Percentiles rank a stretch among this genome's conserved stretches.
phyloP scores from a whole-genome alignment of 2,113 vertebrate species.

The Motacilla alba region DNA sequence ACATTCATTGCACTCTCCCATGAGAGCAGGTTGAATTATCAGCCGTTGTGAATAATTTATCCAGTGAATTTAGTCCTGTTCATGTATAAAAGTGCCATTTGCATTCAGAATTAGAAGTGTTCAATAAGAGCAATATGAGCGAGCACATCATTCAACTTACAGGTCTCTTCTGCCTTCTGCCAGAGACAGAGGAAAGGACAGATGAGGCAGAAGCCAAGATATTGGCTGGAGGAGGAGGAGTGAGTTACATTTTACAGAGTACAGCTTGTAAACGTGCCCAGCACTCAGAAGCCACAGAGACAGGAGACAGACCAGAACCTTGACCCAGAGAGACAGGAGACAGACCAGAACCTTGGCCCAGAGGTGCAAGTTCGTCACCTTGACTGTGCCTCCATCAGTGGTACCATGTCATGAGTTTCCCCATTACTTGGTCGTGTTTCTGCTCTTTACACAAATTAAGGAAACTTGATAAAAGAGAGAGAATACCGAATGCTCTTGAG shows the following conservation, averaged over 20 bases:
- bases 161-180: not conserved
- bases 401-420: not conserved
- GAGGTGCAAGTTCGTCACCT: not conserved
- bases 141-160: not conserved
- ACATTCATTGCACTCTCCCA: constrained; percentile 36
- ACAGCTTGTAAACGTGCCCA: not conserved
- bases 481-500: not conserved
- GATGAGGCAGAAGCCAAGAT: not conserved
- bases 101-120: not conserved
- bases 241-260: not conserved
- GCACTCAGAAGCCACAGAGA: not conserved
- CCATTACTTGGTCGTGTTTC: not conserved
- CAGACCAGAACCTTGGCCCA: not conserved
- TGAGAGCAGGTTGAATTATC: constrained; percentile 31
- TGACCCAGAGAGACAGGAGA: not conserved
- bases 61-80: constrained; percentile 45
- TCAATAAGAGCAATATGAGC: not conserved
- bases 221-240: not conserved
- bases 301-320: not conserved
- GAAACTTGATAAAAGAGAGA: not conserved
- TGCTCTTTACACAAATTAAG: not conserved
- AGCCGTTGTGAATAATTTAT: constrained; percentile 65
- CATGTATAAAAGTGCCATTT: constrained; percentile 24
- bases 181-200: not conserved
- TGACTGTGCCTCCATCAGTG: not conserved